Evolutionary conservation across 2,113 vertebrate species (phyloP), one percentile per base, ranked within the genome.

Genomic region (Morone saxatilis): DNA sequence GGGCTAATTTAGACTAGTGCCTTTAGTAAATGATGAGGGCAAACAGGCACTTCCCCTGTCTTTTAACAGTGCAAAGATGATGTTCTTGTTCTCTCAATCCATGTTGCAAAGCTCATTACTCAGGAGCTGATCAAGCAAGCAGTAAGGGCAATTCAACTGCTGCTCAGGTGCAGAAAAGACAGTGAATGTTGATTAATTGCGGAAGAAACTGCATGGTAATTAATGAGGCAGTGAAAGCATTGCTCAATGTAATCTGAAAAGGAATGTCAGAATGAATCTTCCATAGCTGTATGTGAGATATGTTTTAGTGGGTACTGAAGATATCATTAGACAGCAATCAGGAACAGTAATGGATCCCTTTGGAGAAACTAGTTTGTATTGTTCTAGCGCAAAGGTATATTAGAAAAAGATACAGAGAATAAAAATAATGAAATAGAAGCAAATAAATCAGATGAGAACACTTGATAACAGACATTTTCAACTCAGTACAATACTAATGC

Each of bases 111-210:
- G 57, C 80, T 56, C 62, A 54, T 87, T 80, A 74, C 20, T 51
- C 56, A 59, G 61, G 50, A 63, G 36, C 50, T 51, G 56, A 83
- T 83, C 48, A 62, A 62, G 25, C 51, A 75, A 47, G 51, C 3
- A 1, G 50, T 20, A 6, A 66, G 31, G 40, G 31, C 43, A 59
- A 83, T 78, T 78, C 51, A 72, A 38, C 71, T 25, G 71, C 80
- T 57, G 48, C 68, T 72, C 50, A 75, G 62, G 60, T 81, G n/a
- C 65, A 67, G 75, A 56, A 61, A 53, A 72, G 41, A 62, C 48
- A 78, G 45, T 51, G 25, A 25, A 54, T 53, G 47, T 45, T 81
- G 53, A 86, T 84, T 84, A 53, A 84, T 59, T 47, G 56, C 22
- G 47, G 53, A 68, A 43, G 38, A 69, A 67, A 50, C 4, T 17